Base-by-base conservation (phyloP, 2,888 invertebrate species). In the Peribatodes rhomboidaria region DNA sequence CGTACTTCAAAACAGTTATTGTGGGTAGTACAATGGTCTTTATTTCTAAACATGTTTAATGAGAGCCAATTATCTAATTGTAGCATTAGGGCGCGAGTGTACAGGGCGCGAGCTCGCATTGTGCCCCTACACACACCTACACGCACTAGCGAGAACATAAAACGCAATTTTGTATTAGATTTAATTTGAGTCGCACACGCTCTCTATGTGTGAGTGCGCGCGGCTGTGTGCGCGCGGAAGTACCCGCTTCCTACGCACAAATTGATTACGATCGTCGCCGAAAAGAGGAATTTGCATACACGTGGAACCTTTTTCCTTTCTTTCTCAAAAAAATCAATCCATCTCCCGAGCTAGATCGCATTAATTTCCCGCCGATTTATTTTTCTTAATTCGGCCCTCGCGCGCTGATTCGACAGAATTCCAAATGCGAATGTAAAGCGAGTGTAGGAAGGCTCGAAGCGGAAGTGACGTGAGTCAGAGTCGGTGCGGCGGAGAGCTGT, bases 111-210 rank as follows among this genome's bases (percentile, higher is more conserved):
- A 85, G 84, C 81, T 90, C 88, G 85, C 86, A 91, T 89, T 90
- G 92, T 91, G 82, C 87, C 86, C 81, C 85, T 82, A 87, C 89
- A 87, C 91, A 90, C 92, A 90, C 90, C 82, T 80, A 83, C 86
- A 85, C 86, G 81, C 85, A 86, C 89, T 87, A 89, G 86, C 88
- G 85, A 77, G 86, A 90, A 91, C 90, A 90, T 92, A 92, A 92
- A 92, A 93, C 92, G 93, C 92, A 92, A 92, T 92, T 93, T 92
- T 92, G 92, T 93, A 92, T 92, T 92, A 93, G 93, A 93, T 92
- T 92, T 92, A 93, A 93, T 93, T 92, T 92, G 92, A 85, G 82
- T 82, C 84, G 79, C 82, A 83, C 85, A 80, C 79, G 63, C 55
- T 42, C 61, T 54, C 60, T 63, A 60, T 71, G 83, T 80, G 84